phyloP scores from a whole-genome alignment of 2,888 invertebrate genomes.

The Lochmaea capreae region DNA sequence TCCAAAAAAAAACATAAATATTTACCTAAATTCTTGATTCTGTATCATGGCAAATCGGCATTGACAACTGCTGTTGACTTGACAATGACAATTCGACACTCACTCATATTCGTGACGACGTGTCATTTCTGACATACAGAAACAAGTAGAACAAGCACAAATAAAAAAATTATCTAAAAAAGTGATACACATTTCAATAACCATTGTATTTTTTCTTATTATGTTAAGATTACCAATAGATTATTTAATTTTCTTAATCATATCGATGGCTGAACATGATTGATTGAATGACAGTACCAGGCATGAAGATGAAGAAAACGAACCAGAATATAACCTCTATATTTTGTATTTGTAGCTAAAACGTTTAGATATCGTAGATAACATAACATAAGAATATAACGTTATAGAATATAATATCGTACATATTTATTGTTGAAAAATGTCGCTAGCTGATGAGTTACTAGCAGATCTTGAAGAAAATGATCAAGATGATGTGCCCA shows the following conservation, averaged over 20 bases:
- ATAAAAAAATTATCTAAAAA: not conserved
- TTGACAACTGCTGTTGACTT: slow-evolving; percentile 17
- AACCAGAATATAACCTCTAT: slow-evolving; percentile 8
- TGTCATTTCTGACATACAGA: not conserved
- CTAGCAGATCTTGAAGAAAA: slow-evolving; percentile 97
- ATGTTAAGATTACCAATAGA: not conserved
- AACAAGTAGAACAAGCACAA: not conserved
- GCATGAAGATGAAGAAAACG: not conserved
- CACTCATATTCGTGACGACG: not conserved
- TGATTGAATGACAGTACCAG: not conserved
- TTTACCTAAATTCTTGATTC: slow-evolving; percentile 30
- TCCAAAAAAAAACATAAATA: slow-evolving; percentile 24
- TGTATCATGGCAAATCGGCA: slow-evolving; percentile 13
- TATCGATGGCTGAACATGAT: not conserved
- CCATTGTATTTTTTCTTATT: too few species aligned
- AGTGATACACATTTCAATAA: not conserved
- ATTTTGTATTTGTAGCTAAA: not conserved
- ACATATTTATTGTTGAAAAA: slow-evolving; percentile 60
- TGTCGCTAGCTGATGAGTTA: slow-evolving; percentile 98
- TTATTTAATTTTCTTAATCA: not conserved
- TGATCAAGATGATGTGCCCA: slow-evolving; percentile 76
- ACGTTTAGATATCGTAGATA: not conserved
- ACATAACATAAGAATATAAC: too few species aligned
- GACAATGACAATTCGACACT: slow-evolving; percentile 10
- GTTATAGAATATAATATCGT: too few species aligned